Percentiles rank a stretch among this genome's conserved stretches.
phyloP scores from a whole-genome alignment of 2,888 invertebrate genomes.

The Pteria penguin region DNA sequence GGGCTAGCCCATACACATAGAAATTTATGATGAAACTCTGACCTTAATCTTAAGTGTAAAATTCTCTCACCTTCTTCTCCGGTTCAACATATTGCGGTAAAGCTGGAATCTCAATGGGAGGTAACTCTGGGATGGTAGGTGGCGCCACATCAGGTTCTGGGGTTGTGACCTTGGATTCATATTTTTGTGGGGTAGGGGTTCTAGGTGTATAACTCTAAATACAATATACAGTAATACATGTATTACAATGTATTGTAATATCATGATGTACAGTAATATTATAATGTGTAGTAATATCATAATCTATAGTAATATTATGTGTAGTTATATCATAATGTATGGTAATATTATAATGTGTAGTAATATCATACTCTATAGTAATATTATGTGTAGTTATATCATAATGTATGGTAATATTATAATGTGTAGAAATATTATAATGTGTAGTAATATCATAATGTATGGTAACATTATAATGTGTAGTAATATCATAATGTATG shows the following conservation, averaged over 20 bases:
- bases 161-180: conserved; percentile 29
- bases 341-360: too few species aligned
- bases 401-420: too few species aligned
- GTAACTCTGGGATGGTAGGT: conserved; percentile 52
- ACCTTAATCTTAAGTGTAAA: neutral
- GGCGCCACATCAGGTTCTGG: conserved; percentile 35
- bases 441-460: too few species aligned
- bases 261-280: neutral
- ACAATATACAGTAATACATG: neutral
- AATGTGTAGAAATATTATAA: too few species aligned
- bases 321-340: neutral
- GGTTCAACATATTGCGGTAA: conserved; percentile 51
- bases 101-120: conserved; percentile 56
- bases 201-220: conserved; percentile 41
- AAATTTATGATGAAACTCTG: too few species aligned
- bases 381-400: too few species aligned
- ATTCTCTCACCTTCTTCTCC: conserved; percentile 30
- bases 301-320: neutral
- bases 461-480: too few species aligned
- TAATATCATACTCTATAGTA: too few species aligned
- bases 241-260: neutral
- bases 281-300: too few species aligned
- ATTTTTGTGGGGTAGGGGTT: conserved; percentile 40
- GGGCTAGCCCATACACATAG: neutral
- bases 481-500: too few species aligned